Conservation (phyloP, 2,797 vertebrate species). For the Myotis findleyi region DNA sequence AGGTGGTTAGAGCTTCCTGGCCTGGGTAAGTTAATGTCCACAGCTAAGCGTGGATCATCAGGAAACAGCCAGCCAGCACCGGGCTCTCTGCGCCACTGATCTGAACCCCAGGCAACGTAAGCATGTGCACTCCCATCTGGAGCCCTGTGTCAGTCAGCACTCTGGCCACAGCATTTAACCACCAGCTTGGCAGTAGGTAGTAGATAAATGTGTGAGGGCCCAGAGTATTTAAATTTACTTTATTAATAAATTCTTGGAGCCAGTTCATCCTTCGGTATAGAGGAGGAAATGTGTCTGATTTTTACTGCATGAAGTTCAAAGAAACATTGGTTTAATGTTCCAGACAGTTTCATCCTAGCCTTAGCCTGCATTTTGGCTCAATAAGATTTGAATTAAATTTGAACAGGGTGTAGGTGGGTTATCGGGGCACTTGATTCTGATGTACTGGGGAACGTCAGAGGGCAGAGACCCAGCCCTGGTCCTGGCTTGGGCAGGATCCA, state of each 20-base stretch:
- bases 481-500: not conserved
- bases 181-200: not conserved
- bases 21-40: not conserved
- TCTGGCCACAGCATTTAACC: not conserved
- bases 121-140: not conserved
- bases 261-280: not conserved
- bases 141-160: not conserved
- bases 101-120: not conserved
- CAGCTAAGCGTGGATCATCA: not conserved
- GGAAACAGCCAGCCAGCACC: not conserved
- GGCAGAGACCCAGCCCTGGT: not conserved
- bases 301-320: conserved; percentile 14
- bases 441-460: not conserved
- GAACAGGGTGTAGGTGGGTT: not conserved
- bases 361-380: not conserved
- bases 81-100: conserved; percentile 13
- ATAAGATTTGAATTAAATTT: conserved; percentile 20
- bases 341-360: not conserved
- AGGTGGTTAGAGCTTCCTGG: conserved; percentile 15
- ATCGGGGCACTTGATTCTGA: not conserved
- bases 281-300: not conserved
- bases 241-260: conserved; percentile 10
- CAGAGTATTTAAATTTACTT: conserved; percentile 25
- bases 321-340: not conserved
- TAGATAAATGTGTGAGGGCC: conserved; percentile 21